phyloP scores from a whole-genome alignment of 2,888 invertebrate species.

The Platycheirus rosarum region DNA sequence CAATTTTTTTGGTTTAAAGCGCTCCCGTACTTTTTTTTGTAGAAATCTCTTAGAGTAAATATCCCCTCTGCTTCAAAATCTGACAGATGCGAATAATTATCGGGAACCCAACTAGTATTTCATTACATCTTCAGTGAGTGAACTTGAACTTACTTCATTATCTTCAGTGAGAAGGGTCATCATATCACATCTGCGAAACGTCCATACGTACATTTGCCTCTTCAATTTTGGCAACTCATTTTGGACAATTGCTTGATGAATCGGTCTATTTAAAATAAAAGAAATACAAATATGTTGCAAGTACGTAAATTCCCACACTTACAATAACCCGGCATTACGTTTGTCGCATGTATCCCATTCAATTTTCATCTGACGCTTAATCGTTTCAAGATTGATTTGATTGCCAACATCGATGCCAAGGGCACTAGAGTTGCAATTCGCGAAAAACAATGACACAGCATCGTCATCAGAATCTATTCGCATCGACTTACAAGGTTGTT shows the following conservation, averaged over 20 bases:
- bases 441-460: slow-evolving; percentile 8
- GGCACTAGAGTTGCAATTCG: neutral
- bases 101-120: no score
- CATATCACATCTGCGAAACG: slow-evolving; percentile 41
- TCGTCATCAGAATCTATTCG: slow-evolving; percentile 30
- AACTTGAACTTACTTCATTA: slow-evolving; percentile 54
- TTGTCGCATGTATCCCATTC: slow-evolving; percentile 32
- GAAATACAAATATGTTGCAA: neutral
- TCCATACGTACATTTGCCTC: slow-evolving; percentile 69
- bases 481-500: slow-evolving; percentile 10
- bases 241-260: slow-evolving; percentile 67
- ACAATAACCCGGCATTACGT: slow-evolving; percentile 28
- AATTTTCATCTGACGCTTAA: slow-evolving; percentile 16
- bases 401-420: neutral
- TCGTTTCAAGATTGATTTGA: neutral
- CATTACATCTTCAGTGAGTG: no score
- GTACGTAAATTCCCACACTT: neutral
- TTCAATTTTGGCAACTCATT: slow-evolving; percentile 57
- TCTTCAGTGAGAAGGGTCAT: slow-evolving; percentile 50
- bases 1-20: no score
- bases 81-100: no score
- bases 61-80: no score
- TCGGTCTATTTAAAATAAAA: slow-evolving; percentile 59
- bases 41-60: no score
- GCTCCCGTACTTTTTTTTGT: no score